Evolutionary conservation across 2,797 vertebrate genomes (phyloP).

Genomic region (Monodelphis domestica): DNA sequence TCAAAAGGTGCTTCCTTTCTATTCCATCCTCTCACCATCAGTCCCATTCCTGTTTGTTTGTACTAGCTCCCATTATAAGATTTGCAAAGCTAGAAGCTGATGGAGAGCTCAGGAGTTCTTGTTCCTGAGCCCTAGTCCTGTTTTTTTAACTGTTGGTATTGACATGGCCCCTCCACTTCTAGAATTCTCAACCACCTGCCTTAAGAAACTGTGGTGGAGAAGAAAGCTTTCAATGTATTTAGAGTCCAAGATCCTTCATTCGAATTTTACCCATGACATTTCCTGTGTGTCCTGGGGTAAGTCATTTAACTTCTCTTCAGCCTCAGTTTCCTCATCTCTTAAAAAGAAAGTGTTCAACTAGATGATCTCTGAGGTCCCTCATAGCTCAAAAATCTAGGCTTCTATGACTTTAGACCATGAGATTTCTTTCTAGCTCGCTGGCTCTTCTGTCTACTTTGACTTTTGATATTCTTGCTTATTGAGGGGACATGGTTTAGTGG

Average conservation of each 20-base stretch:
- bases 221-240: background rate
- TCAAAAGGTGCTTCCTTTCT: background rate
- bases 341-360: background rate
- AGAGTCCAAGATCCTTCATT: background rate
- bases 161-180: background rate
- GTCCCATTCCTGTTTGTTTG: background rate
- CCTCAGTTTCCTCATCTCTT: constrained; percentile 2
- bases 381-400: background rate
- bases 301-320: background rate
- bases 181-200: background rate
- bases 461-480: background rate
- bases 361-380: background rate
- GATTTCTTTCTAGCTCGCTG: background rate
- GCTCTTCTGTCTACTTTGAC: background rate
- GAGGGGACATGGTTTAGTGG: background rate
- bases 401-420: background rate
- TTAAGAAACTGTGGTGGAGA: background rate
- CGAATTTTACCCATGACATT: background rate
- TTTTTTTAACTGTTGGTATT: background rate
- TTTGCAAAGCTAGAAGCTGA: background rate
- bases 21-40: background rate
- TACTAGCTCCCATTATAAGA: background rate
- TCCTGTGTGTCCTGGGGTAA: background rate
- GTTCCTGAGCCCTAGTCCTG: background rate
- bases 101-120: background rate